A percentile compares a stretch with the other conserved stretches of the same genome.
phyloP scores from a whole-genome alignment of 2,888 invertebrate species.

The Euzophera pinguis region DNA sequence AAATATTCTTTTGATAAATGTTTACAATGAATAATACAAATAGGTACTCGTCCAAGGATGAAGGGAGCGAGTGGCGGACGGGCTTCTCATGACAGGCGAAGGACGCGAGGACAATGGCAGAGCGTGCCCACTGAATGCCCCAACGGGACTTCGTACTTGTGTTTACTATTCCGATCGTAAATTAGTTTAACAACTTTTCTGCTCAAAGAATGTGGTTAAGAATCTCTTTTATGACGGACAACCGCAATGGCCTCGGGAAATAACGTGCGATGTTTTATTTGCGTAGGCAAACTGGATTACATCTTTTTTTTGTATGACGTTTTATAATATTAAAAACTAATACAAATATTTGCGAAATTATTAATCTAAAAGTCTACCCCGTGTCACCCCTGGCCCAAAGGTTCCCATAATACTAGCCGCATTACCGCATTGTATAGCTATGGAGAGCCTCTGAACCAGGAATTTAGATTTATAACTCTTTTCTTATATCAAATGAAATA shows the following conservation, averaged over 20 bases:
- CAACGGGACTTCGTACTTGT: constrained; percentile 46
- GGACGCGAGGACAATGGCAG: constrained; percentile 59
- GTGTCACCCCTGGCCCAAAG: too few species aligned
- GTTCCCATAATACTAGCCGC: too few species aligned
- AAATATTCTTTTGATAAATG: background rate
- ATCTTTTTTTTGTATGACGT: background rate
- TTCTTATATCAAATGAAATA: too few species aligned
- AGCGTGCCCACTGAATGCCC: constrained; percentile 39
- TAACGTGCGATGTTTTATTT: constrained; percentile 15
- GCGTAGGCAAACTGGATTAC: background rate
- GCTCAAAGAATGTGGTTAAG: constrained; percentile 44
- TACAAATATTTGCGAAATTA: too few species aligned
- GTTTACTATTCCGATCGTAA: constrained; percentile 52
- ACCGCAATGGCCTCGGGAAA: constrained; percentile 35
- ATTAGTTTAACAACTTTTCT: constrained; percentile 51
- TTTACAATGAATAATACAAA: constrained; percentile 10
- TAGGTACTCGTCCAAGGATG: constrained; percentile 24
- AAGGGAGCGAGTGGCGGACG: constrained; percentile 43
- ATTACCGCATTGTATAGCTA: too few species aligned
- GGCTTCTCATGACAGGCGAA: constrained; percentile 53
- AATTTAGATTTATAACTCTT: too few species aligned
- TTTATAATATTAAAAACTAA: background rate
- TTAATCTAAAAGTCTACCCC: too few species aligned
- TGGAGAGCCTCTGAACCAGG: too few species aligned
- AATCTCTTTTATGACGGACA: constrained; percentile 40